A percentile compares a stretch with the other conserved stretches of the same genome.
These are phyloP conservation scores for Agriotes lineatus DNA, from an alignment of 2,888 invertebrate genomes.

Conservation along the genomic window DNA sequence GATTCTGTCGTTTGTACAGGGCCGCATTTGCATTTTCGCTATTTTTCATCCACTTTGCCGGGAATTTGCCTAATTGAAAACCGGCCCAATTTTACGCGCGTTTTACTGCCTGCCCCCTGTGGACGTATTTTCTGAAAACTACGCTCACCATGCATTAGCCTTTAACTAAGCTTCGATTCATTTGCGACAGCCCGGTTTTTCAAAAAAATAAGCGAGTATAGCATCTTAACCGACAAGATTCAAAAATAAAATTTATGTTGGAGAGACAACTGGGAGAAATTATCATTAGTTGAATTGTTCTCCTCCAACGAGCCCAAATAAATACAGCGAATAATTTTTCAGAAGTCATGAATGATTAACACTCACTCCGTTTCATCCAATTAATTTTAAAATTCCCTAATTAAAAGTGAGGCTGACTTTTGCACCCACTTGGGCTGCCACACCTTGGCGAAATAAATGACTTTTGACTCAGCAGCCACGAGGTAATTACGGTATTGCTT, in stretches of 20 bases:
- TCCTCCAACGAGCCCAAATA: too few species aligned
- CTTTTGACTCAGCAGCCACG: not conserved
- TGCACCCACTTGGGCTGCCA: conserved; percentile 1
- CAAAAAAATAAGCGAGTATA: too few species aligned
- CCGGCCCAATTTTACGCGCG: conserved; percentile 24
- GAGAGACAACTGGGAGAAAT: too few species aligned
- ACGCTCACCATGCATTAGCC: too few species aligned
- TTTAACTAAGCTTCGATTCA: too few species aligned
- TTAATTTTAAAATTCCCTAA: conserved; percentile 13
- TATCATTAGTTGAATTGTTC: too few species aligned
- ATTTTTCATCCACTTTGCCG: conserved; percentile 22
- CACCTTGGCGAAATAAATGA: not conserved
- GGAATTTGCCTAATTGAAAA: conserved; percentile 29
- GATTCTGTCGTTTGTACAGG: conserved; percentile 34
- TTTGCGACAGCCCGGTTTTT: too few species aligned
- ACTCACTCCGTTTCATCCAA: conserved; percentile 4
- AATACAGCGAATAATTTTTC: conserved; percentile 15
- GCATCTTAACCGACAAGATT: too few species aligned
- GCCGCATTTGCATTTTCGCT: conserved; percentile 28
- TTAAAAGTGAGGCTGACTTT: conserved; percentile 6
- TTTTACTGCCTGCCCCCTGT: conserved; percentile 11
- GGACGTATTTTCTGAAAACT: too few species aligned
- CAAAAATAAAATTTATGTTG: too few species aligned
- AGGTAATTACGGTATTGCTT: not conserved
- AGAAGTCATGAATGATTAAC: conserved; percentile 7